Base-by-base conservation (phyloP, 2,113 vertebrate species). In the Tetraodon nigroviridis region DNA sequence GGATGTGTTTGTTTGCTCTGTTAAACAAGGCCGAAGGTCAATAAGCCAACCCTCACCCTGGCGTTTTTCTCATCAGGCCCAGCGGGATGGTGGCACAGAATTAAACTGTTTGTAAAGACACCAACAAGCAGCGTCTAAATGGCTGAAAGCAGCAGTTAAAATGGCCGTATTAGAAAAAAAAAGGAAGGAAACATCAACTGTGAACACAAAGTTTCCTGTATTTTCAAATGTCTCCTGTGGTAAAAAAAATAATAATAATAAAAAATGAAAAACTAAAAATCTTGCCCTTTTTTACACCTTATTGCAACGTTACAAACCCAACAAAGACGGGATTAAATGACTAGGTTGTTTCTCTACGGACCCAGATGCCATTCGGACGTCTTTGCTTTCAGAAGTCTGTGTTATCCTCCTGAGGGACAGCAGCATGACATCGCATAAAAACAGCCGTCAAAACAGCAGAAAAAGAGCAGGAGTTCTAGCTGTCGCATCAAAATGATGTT, bases 321-420 rank as follows among this genome's bases (percentile, higher is more conserved):
- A 58, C 56, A 68, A 68, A 70, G 61, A 41, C 21, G 19, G 3
- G 27, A 58, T 67, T 79, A 73, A 42, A 54, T 20, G 11, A 58
- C 24, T 5, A 21, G 63, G 60, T 3, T 29, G 11, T 46, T 58
- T 18, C 53, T 49, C 20, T 1, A 1, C 1, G 24, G 27, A 64
- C 46, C 21, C 40, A 40, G 27, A 64, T 17, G 57, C 32, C 61
- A 64, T 60, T 64, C 22, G 42, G 16, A 55, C 61, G 15, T 7
- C 19, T 19, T 19, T 21, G 10, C 15, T 15, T 22, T 5, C 7
- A 51, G 5, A 6, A 16, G 24, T 51, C 48, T 37, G 21, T 19
- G 20, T 50, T 14, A 4, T 75, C 24, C 20, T 51, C 29, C 14
- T 24, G 19, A 2, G 2, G 1, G 15, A n/a, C 14, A 5, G 13